Percentiles rank a stretch among this genome's conserved stretches.
Evolutionary conservation across 2,888 invertebrate genomes (phyloP).

Genomic region (Tenthredo distinguenda): DNA sequence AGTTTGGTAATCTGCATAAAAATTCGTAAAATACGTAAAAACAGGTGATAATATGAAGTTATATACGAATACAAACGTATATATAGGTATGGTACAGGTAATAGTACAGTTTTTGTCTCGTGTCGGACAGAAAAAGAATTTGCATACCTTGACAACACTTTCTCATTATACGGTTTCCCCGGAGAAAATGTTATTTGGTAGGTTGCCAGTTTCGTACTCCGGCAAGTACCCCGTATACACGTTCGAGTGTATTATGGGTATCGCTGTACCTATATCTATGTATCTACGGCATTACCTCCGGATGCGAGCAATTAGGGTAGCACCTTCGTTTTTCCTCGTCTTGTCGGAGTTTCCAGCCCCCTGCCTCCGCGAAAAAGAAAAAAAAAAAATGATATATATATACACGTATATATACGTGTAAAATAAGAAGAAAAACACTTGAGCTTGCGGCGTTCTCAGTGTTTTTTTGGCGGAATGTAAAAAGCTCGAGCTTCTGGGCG

Average conservation of each 20-base stretch:
- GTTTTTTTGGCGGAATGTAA: conserved; percentile 44
- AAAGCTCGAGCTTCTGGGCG: neutral
- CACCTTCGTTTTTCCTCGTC: conserved; percentile 51
- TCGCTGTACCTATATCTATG: neutral
- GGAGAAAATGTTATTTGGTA: conserved; percentile 36
- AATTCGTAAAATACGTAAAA: neutral
- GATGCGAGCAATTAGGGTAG: conserved; percentile 51
- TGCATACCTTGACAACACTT: conserved; percentile 44
- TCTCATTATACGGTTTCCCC: conserved; percentile 36
- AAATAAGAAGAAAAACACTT: neutral
- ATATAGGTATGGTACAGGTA: neutral
- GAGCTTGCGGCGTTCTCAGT: neutral
- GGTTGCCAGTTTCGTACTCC: neutral
- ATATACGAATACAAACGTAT: neutral
- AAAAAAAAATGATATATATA: neutral
- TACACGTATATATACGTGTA: neutral
- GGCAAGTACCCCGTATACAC: neutral
- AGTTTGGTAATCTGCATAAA: neutral
- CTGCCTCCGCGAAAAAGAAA: neutral
- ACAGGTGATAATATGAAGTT: neutral
- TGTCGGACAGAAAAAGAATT: conserved; percentile 20
- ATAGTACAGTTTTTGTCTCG: neutral
- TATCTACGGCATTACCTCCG: conserved; percentile 32
- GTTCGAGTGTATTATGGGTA: neutral
- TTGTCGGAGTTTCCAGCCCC: neutral